These are phyloP conservation scores for Branchinecta sandiegonensis DNA, from an alignment of 2,888 invertebrate genomes.

Conservation along the genomic window DNA sequence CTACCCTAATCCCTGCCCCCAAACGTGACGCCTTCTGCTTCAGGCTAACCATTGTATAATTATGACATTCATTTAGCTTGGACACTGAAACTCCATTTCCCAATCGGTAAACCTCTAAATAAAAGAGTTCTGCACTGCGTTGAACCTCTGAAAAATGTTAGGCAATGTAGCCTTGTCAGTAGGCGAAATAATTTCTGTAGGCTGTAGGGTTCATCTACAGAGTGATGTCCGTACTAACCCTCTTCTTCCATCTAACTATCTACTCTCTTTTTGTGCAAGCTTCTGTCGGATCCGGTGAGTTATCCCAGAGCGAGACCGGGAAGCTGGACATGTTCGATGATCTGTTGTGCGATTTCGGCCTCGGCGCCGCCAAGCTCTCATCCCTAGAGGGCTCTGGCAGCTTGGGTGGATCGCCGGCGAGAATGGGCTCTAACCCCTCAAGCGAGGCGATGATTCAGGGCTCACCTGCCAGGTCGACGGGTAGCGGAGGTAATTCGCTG, in stretches of 20 bases:
- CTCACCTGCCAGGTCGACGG: constrained; percentile 16
- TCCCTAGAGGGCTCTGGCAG: constrained; percentile 4
- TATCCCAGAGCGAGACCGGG: not conserved
- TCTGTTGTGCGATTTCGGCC: not conserved
- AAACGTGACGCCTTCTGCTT: no score
- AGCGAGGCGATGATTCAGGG: constrained; percentile 3
- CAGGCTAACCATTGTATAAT: no score
- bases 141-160: no score
- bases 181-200: no score
- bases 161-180: no score
- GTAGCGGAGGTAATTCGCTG: no score
- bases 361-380: not conserved
- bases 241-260: not conserved
- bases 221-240: not conserved
- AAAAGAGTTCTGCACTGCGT: no score
- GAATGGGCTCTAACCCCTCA: not conserved
- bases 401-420: not conserved
- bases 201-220: no score
- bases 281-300: not conserved
- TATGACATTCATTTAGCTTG: no score
- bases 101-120: no score
- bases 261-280: constrained; percentile 4
- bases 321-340: not conserved
- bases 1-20: no score
- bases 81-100: no score